phyloP scores from a whole-genome alignment of 2,888 invertebrate species.

The Criorhina ranunculi region DNA sequence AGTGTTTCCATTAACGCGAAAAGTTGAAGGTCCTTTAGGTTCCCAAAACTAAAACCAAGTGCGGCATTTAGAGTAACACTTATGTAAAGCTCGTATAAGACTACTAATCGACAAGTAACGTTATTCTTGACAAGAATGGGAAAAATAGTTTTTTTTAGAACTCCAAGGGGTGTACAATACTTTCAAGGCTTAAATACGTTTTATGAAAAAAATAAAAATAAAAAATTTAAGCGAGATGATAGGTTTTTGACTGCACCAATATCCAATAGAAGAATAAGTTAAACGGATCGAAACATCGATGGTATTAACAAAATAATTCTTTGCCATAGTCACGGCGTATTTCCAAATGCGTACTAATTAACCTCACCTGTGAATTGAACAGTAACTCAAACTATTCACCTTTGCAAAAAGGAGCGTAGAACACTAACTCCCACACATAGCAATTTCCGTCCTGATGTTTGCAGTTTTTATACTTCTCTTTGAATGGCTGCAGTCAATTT shows the following conservation, averaged over 20 bases:
- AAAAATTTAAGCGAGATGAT: too few species aligned
- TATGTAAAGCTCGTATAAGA: slow-evolving; percentile 3
- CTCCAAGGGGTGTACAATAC: too few species aligned
- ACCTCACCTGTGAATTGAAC: background rate
- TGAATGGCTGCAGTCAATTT: slow-evolving; percentile 25
- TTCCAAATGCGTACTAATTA: background rate
- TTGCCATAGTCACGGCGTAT: background rate
- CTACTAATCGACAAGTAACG: slow-evolving; percentile 6
- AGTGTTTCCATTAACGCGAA: background rate
- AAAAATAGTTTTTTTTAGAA: too few species aligned
- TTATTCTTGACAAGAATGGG: slow-evolving; percentile 22
- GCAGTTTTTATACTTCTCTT: slow-evolving; percentile 7
- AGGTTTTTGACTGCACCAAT: too few species aligned
- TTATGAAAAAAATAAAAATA: too few species aligned
- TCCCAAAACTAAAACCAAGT: background rate
- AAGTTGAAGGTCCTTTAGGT: background rate
- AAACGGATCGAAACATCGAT: background rate
- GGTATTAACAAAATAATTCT: background rate
- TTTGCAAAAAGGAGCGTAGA: background rate
- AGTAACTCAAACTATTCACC: background rate
- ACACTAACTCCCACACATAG: background rate
- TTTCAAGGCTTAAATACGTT: background rate
- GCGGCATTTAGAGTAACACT: slow-evolving; percentile 6
- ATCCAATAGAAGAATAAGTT: background rate
- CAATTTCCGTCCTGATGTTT: slow-evolving; percentile 20